phyloP scores from a whole-genome alignment of 2,797 vertebrate species.

The Pangasius sanitwongsei region DNA sequence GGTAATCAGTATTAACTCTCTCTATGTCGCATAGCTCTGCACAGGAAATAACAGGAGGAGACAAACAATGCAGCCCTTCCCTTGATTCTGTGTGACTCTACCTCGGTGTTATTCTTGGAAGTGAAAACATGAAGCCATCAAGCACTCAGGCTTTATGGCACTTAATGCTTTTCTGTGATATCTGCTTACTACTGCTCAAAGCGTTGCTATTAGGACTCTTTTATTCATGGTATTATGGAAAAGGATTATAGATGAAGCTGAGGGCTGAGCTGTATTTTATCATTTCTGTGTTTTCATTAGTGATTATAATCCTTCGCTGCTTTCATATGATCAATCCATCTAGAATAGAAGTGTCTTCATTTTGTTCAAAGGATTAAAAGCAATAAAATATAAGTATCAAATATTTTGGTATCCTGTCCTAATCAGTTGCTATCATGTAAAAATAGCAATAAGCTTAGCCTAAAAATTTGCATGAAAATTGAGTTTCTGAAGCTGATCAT shows the following conservation, averaged over 20 bases:
- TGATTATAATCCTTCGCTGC: neutral
- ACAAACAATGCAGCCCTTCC: constrained; percentile 18
- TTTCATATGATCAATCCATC: neutral
- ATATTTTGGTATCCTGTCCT: neutral
- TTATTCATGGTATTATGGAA: neutral
- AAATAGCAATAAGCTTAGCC: neutral
- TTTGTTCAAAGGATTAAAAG: neutral
- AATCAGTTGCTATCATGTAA: too few relatives aligned
- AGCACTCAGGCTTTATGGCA: neutral
- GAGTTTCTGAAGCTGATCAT: neutral
- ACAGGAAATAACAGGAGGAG: constrained; percentile 53
- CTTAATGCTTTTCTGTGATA: neutral
- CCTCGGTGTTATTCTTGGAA: neutral
- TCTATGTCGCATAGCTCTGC: constrained; percentile 49
- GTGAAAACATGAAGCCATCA: neutral
- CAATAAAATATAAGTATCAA: neutral
- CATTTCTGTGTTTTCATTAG: neutral
- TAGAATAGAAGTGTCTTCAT: neutral
- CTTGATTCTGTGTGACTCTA: neutral
- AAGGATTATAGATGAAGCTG: neutral
- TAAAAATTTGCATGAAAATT: neutral
- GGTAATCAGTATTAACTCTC: neutral
- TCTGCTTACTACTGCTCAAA: neutral
- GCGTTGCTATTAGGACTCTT: neutral
- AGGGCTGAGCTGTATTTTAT: neutral